Base-by-base conservation (phyloP, 2,888 invertebrate species). In the Drosophila neotestacea region DNA sequence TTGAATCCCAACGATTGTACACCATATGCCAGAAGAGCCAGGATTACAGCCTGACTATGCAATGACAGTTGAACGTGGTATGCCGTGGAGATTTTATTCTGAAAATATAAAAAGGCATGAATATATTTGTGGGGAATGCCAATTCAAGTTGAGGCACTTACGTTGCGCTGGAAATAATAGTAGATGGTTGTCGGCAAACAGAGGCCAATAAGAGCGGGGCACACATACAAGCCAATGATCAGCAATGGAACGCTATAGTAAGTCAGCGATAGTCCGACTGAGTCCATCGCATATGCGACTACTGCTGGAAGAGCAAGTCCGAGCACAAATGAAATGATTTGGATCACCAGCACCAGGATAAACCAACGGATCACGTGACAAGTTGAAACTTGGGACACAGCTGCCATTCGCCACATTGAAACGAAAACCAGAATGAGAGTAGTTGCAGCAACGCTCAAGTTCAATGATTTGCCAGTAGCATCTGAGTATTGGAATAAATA, bases 401-500 rank as follows among this genome's bases (percentile, higher is more conserved):
- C 68, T 5, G 89, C 76, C 79, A 92, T 91, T 11, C 79, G 74
- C 80, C 85, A 83, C 4, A 92, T 52, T 0, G 90, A 91, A 39
- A 86, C 42, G 6, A 61, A 67, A 1, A 92, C 73, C 0, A 90
- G 52, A 4, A 90, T 68, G 0, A 94, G 83, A 10, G 92, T 56
- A 6, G 91, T 42, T 0, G 90, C 44, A 0, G 92, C 93, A 0
- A 93, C 52, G 1, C 93, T 38, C 0, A 87, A 90, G 3, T 93
- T 91, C 1, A 93, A 28, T 0, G 90, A 81, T 32, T 92, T 90
- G 0, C 94, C 93, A 1, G 87, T 88, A 0, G 82, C 69, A 65
- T 94, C 92, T 0, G 95, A 93, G 85, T 96, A 96, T 36, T 93
- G 92, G 1, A 97, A 88, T 84, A 96, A 93, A 87, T 95, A 95